Base-by-base conservation (phyloP, 1,140 invertebrate genomes). In the Rhagoletis pomonella region DNA sequence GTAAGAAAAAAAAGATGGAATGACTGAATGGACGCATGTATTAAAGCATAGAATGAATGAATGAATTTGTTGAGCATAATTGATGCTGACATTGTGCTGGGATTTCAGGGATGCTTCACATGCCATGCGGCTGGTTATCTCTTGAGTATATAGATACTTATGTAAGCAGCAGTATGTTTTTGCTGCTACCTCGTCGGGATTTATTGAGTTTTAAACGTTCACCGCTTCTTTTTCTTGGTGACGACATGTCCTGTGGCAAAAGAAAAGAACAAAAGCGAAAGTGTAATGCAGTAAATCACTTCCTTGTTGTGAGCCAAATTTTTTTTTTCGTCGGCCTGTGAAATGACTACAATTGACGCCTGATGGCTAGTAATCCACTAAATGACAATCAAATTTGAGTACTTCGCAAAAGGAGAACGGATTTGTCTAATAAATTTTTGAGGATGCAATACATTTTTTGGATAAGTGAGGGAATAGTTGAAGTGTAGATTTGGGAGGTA, bases 21-120 rank as follows among this genome's bases (percentile, higher is more conserved):
- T n/a, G 59, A 14, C 47, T 85, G 67, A 73, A 73, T 47, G 67
- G 17, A 42, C 5, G 42, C 17, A 55, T 81, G 17, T 81, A 55
- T 81, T 55, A 55, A n/a, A 81, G 44, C 44, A 9, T 29, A 81
- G 50, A 81, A 81, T 81, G 73, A 81, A n/a, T n/a, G n/a, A n/a
- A 81, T 81, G 73, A 81, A 81, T 81, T 81, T 81, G 73, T 81
- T 81, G 42, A 81, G 73, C 73, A 81, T 81, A 81, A 81, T 81
- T 81, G 73, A 81, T 47, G 73, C 17, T 55, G 73, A 19, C 73
- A 55, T 81, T 50, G 50, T 81, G 47, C 47, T 44, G 9, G 47
- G 17, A 12, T 19, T 50, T n/a, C n/a, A 58, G 50, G 47, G 73
- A 50, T 81, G 73, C 73, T 29, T 19, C 73, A 42, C 73, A 81